Base-by-base conservation (phyloP, 1,140 invertebrate genomes). In the Batillaria attramentaria region DNA sequence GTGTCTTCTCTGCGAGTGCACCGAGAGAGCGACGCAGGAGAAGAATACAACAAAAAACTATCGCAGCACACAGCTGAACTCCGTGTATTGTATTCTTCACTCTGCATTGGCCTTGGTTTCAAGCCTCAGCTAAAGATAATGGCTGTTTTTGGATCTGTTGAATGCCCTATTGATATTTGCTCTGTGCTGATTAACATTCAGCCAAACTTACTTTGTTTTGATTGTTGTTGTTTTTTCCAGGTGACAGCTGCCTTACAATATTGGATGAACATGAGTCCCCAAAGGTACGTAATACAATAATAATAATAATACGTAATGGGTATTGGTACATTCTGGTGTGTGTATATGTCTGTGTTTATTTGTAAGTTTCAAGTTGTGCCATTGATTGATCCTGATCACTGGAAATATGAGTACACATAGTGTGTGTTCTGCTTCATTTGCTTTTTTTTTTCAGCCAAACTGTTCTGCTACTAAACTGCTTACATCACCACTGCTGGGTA, bases 401-500 rank as follows among this genome's bases (percentile, higher is more conserved):
- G 42, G 33, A n/a, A 20, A 31, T 2, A 20, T 28, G 33, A n/a
- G 20, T 35, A 72, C 39, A n/a, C 39, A 39, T 72, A 20, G 24
- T 20, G 69, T 43, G 13, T 41, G 31, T 35, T 24, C 24, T 43
- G 4, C 33, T 39, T 13, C 33, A 16, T 72, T 72, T 37, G 16
- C 13, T 41, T 70, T 75, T 41, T 57, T 10, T 41, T 41, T 76
- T 10, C 74, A 81, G 54, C 77, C 83, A 83, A 80, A 77, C 1
- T 83, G 69, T 54, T 41, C 81, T 65, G 65, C 82, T 33, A 77
- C 68, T 24, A 79, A 82, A 46, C 46, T 84, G 13, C 16, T 13
- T 4, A 74, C 83, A n/a, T 77, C 78, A 6, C 87, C 86, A 37
- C 83, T 85, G 1, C 85, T 79, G 80, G 89, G 89, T 31, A 82